phyloP scores from a whole-genome alignment of 2,888 invertebrate species.

The Ophion obscuratus region DNA sequence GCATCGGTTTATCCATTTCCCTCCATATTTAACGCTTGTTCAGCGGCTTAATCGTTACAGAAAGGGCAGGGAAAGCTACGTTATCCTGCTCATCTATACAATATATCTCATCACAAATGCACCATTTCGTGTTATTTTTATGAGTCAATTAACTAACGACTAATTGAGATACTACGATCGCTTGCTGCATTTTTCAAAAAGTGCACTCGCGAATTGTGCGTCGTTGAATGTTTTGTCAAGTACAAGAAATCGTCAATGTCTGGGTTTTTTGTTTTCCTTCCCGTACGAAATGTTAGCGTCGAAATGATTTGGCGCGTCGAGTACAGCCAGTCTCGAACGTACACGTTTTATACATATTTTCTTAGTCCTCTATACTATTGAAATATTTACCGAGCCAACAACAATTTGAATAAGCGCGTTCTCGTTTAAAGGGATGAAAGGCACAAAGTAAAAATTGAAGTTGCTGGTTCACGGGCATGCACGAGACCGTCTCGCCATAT shows the following conservation, averaged over 20 bases:
- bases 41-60: constrained; percentile 30
- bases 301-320: constrained; percentile 13
- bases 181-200: constrained; percentile 75
- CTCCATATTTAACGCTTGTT: constrained; percentile 2
- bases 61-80: constrained; percentile 51
- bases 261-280: constrained; percentile 19
- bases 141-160: constrained; percentile 48
- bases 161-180: constrained; percentile 70
- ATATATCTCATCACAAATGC: constrained; percentile 41
- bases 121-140: constrained; percentile 26
- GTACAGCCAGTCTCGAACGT: constrained; percentile 75
- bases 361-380: constrained; percentile 2
- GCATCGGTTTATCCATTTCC: constrained; percentile 73
- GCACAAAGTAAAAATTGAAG: constrained; percentile 80
- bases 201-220: constrained; percentile 83
- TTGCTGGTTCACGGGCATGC: constrained; percentile 70
- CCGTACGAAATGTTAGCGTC: constrained; percentile 1
- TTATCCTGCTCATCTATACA: background rate
- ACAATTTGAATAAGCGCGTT: constrained; percentile 59
- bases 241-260: constrained; percentile 57
- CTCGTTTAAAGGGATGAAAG: constrained; percentile 73
- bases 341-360: constrained; percentile 64
- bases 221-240: constrained; percentile 77
- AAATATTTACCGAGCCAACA: constrained; percentile 57
- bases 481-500: constrained; percentile 55